Base-by-base conservation (phyloP, 2,113 vertebrate genomes). In the Anolis sagrei region DNA sequence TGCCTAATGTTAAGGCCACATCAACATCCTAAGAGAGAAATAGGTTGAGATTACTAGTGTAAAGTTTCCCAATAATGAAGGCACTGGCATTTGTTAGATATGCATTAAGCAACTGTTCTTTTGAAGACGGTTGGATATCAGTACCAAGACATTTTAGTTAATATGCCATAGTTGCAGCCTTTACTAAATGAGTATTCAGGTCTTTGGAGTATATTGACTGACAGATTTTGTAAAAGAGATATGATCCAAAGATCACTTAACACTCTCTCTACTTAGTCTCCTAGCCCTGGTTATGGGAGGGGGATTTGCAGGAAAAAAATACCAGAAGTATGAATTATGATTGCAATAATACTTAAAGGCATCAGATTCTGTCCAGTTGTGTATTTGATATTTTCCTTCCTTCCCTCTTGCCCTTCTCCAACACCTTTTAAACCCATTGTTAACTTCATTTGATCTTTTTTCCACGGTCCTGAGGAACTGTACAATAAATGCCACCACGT, bases 401-500 rank as follows among this genome's bases (percentile, higher is more conserved):
- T 75, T 23, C 32, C 39, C 61, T 39, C 70, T 10, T 21, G 8
- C n/a, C 32, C 80, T 32, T 36, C 49, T 3, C 9, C 19, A 27
- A 48, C 13, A 19, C 51, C 25, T 25, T 74, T 69, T 64, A 44
- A 66, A 75, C 66, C 29, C 29, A 72, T 51, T 74, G 51, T 54
- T 75, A 64, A 61, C 54, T 61, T 44, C 21, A 61, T 64, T 64
- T 66, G 72, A 16, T 74, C 32, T 73, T 83, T 58, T 75, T 64
- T 32, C 82, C 82, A 80, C 61, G 44, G 58, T 64, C 70, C 84
- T 61, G 61, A 86, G 78, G 78, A 81, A 80, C 58, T 86, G 70
- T 86, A 81, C n/a, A 81, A 62, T 84, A 77, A 77, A 77, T 51
- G 69, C 84, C 58, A 86, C 72, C 78, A 86, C 78, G 75, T 80